A percentile compares a stretch with the other conserved stretches of the same genome.
Conservation (phyloP, 2,888 invertebrate species). For the Osmoderma eremita region DNA sequence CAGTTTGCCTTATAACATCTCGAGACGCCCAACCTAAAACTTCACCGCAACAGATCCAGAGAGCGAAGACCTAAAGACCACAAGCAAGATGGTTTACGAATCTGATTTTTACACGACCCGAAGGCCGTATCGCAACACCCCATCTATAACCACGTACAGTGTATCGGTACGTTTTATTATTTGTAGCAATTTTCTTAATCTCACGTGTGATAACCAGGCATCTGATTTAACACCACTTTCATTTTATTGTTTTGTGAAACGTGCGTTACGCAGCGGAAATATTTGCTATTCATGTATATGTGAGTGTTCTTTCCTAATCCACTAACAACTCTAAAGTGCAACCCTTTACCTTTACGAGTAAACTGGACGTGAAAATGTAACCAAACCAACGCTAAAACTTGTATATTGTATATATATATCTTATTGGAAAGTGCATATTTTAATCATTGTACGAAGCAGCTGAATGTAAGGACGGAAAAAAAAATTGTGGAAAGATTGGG, state of each 20-base stretch:
- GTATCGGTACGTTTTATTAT: conserved; percentile 73
- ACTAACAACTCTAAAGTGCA: conserved; percentile 1
- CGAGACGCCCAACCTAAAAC: conserved; percentile 53
- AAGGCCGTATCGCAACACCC: conserved; percentile 81
- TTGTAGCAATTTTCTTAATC: conserved; percentile 5
- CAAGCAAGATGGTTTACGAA: conserved; percentile 83
- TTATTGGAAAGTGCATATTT: too few relatives aligned
- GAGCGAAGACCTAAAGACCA: conserved; percentile 20
- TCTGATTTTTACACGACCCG: conserved; percentile 92
- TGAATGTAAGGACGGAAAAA: not conserved
- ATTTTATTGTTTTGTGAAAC: not conserved
- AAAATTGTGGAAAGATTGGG: not conserved
- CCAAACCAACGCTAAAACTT: not conserved
- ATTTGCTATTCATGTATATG: too few relatives aligned
- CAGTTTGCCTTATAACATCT: conserved; percentile 59
- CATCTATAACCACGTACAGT: conserved; percentile 75
- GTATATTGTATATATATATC: not conserved
- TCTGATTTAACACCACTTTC: conserved; percentile 1
- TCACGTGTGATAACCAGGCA: not conserved
- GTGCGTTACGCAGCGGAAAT: not conserved
- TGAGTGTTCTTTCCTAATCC: not conserved
- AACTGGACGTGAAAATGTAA: conserved; percentile 11
- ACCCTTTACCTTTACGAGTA: not conserved
- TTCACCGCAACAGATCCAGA: conserved; percentile 39
- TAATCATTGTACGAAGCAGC: too few relatives aligned